Percentiles rank a stretch among this genome's conserved stretches.
Conservation (phyloP, 2,888 invertebrate genomes). For the Acleris emargana region DNA sequence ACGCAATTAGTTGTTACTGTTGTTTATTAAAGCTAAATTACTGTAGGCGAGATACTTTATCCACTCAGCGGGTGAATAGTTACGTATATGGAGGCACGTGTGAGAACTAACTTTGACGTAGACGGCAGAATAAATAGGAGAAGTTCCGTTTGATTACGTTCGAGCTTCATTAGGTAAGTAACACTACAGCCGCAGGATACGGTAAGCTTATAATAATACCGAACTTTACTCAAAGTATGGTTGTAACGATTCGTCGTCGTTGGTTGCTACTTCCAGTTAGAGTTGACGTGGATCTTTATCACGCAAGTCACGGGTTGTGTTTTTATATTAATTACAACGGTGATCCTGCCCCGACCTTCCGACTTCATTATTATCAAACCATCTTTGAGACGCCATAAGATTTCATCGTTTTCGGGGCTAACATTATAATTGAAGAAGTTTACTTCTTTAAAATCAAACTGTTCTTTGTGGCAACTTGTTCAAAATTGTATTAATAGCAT, state of each 20-base stretch:
- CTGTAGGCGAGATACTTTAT: constrained; percentile 48
- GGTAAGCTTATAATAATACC: constrained; percentile 19
- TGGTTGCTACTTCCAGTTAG: constrained; percentile 22
- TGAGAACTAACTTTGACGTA: constrained; percentile 24
- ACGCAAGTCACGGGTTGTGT: no score
- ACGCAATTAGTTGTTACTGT: constrained; percentile 56
- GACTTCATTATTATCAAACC: no score
- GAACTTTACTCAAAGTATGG: constrained; percentile 4
- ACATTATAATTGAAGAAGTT: not conserved
- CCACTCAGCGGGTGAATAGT: constrained; percentile 38
- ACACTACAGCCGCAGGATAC: constrained; percentile 5
- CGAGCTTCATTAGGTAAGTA: constrained; percentile 22
- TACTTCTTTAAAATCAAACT: no score
- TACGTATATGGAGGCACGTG: constrained; percentile 19
- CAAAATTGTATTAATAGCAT: constrained; percentile 3
- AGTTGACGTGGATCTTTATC: no score
- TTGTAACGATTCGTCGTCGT: constrained; percentile 15
- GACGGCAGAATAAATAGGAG: constrained; percentile 27
- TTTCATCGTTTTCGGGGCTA: not conserved
- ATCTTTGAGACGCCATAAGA: no score
- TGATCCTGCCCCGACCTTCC: no score
- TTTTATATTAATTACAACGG: no score
- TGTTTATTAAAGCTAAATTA: constrained; percentile 54
- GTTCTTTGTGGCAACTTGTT: constrained; percentile 4
- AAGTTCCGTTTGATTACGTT: constrained; percentile 33